A percentile compares a stretch with the other conserved stretches of the same genome.
These are phyloP conservation scores for Nezara viridula DNA, from an alignment of 2,888 invertebrate species.

Conservation along the genomic window DNA sequence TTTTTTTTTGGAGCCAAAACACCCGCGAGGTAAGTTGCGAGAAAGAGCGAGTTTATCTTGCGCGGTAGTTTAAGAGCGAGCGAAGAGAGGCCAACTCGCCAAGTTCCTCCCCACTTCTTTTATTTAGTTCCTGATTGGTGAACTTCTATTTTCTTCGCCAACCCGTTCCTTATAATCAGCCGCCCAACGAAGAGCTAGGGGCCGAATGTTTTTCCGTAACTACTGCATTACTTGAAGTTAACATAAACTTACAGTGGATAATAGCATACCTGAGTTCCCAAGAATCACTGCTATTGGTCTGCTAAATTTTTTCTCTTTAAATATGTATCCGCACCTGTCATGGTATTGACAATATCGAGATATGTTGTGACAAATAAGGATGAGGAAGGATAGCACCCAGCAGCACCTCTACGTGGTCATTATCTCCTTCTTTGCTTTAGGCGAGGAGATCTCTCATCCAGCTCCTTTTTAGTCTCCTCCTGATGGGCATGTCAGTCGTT, in stretches of 20 bases:
- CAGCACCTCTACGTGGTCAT: no score
- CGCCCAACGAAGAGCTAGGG: neutral
- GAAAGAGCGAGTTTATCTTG: neutral
- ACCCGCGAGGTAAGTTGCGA: neutral
- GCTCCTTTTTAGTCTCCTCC: no score
- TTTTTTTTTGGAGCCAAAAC: neutral
- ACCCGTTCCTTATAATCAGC: neutral
- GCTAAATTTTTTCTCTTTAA: no score
- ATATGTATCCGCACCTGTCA: no score
- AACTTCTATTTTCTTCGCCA: neutral
- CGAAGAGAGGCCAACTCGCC: neutral
- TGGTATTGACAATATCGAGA: no score
- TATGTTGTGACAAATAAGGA: no score
- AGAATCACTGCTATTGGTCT: neutral
- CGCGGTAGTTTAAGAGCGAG: neutral
- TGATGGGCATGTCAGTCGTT: no score
- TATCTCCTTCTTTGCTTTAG: no score
- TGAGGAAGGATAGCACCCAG: no score
- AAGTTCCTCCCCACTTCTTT: constrained; percentile 23
- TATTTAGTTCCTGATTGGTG: constrained; percentile 37
- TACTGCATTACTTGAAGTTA: neutral
- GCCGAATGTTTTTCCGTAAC: neutral
- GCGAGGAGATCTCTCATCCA: no score
- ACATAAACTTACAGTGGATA: neutral
- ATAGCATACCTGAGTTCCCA: neutral